Percentiles rank a stretch among this genome's conserved stretches.
phyloP scores from a whole-genome alignment of 1,140 invertebrate genomes.

The Myzus persicae region DNA sequence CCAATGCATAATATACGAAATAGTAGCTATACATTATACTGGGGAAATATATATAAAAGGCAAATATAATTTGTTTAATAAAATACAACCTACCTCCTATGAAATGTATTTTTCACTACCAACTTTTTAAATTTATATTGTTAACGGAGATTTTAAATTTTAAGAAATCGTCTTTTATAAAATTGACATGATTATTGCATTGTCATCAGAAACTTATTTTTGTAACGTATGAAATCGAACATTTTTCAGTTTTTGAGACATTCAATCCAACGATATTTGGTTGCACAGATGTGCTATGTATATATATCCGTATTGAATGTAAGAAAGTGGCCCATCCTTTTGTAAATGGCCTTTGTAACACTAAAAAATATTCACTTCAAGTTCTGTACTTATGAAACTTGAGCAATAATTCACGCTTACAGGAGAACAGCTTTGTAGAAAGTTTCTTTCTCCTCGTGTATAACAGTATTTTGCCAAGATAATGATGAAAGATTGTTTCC shows the following conservation, averaged over 20 bases:
- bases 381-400: conserved; percentile 29
- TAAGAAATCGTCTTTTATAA: background rate
- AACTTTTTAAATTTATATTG: background rate
- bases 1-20: background rate
- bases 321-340: background rate
- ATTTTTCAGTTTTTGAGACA: background rate
- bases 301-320: background rate
- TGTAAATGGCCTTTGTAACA: conserved; percentile 24
- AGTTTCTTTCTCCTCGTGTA: background rate
- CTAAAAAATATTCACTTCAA: conserved; percentile 41
- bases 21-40: no score
- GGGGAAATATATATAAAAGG: background rate
- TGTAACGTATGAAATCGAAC: background rate
- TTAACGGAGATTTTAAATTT: background rate
- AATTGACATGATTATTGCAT: background rate
- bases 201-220: background rate
- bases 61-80: background rate
- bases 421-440: conserved; percentile 33
- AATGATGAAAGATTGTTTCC: conserved; percentile 36
- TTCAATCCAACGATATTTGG: background rate
- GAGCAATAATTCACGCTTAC: conserved; percentile 42
- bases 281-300: background rate
- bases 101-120: background rate
- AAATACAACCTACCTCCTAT: background rate
- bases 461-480: background rate